phyloP scores from a whole-genome alignment of 2,797 vertebrate genomes.

The Smutsia temminckii region DNA sequence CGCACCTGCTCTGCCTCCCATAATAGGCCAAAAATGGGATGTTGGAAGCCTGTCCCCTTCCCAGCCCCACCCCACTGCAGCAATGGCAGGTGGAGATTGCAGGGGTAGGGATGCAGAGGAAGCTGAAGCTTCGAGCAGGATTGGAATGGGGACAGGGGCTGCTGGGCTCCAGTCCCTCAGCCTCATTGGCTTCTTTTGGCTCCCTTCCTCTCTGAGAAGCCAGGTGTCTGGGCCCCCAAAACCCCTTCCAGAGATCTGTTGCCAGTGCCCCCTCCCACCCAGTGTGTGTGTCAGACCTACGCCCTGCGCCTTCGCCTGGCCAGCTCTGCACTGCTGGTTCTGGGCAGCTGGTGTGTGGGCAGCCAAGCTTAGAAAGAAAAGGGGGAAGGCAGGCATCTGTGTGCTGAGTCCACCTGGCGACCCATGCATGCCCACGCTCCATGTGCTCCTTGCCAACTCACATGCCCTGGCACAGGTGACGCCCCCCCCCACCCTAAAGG shows the following conservation, averaged over 20 bases:
- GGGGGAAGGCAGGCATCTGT: neutral
- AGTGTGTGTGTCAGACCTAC: neutral
- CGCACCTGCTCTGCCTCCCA: neutral
- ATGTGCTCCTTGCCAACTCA: slow-evolving; percentile 25
- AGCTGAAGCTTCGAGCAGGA: neutral
- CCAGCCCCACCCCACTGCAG: neutral
- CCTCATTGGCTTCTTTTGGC: neutral
- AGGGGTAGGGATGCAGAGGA: neutral
- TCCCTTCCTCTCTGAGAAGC: neutral
- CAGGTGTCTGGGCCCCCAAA: neutral
- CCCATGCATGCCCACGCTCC: neutral
- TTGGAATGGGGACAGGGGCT: neutral
- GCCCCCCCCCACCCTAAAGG: neutral
- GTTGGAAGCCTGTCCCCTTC: neutral
- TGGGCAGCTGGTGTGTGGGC: slow-evolving; percentile 78
- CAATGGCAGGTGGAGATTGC: neutral
- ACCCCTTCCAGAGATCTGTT: neutral
- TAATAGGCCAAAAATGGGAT: neutral
- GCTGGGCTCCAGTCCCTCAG: neutral
- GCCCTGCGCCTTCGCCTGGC: neutral
- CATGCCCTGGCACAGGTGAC: slow-evolving; percentile 44
- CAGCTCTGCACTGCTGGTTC: slow-evolving; percentile 16
- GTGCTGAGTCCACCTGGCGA: slow-evolving; percentile 63
- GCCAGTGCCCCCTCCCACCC: neutral
- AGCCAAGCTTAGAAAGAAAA: slow-evolving; percentile 8